phyloP scores from a whole-genome alignment of 1,140 invertebrate species.

The Nilaparvata lugens region DNA sequence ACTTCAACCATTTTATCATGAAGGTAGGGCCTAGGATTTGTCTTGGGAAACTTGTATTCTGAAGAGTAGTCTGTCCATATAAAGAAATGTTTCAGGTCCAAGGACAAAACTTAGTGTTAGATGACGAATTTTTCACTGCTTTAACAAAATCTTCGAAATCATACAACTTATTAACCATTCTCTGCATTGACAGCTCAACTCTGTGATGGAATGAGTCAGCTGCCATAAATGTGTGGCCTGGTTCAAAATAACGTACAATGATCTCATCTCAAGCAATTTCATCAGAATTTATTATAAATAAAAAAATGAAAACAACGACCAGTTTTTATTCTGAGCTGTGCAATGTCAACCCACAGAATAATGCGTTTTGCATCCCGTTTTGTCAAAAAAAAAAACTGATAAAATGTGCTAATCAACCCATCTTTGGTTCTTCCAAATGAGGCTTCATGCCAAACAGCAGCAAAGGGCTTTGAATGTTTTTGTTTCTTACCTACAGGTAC shows the following conservation, averaged over 20 bases:
- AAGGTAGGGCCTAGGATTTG: no score
- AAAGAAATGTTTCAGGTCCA: no score
- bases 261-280: constrained; percentile 25
- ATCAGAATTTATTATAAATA: constrained; percentile 14
- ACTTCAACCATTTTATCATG: no score
- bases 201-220: constrained; percentile 30
- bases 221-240: constrained; percentile 29
- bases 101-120: no score
- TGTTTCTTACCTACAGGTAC: not conserved
- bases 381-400: constrained; percentile 8
- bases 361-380: constrained; percentile 6
- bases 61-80: no score
- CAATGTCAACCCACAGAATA: constrained; percentile 25
- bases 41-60: no score
- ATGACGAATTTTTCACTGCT: not conserved
- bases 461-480: constrained; percentile 6
- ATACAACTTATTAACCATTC: constrained; percentile 2
- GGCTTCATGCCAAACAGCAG: constrained; percentile 5
- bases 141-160: not conserved
- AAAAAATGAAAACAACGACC: constrained; percentile 16
- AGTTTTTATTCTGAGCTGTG: constrained; percentile 20
- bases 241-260: constrained; percentile 25
- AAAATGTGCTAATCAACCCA: constrained; percentile 19
- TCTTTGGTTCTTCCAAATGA: constrained; percentile 25
- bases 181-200: constrained; percentile 19